These are phyloP conservation scores for Sinelater perroti DNA, from an alignment of 2,888 invertebrate genomes.

Conservation along the genomic window DNA sequence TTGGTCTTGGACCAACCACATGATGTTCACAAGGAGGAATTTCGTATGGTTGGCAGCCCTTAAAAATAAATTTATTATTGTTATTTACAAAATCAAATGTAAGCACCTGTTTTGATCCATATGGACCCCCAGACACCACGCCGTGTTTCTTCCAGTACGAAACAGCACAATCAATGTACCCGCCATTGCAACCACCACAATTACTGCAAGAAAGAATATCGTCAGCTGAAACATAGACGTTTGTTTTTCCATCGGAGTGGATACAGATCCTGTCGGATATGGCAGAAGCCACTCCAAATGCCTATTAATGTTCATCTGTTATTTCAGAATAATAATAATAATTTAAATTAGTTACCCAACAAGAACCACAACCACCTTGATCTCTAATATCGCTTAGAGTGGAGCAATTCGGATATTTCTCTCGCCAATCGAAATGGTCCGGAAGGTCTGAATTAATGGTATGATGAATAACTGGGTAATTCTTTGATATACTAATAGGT, in stretches of 20 bases:
- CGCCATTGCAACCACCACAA: slow-evolving; percentile 50
- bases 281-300: slow-evolving; percentile 86
- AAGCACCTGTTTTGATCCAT: slow-evolving; percentile 70
- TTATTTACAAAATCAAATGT: neutral
- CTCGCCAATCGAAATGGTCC: slow-evolving; percentile 81
- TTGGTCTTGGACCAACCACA: slow-evolving; percentile 77
- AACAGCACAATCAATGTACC: slow-evolving; percentile 73
- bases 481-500: slow-evolving; percentile 58
- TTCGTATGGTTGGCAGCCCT: slow-evolving; percentile 88
- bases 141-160: slow-evolving; percentile 84
- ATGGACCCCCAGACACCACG: slow-evolving; percentile 87
- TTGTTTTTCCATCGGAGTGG: slow-evolving; percentile 71
- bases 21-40: slow-evolving; percentile 89
- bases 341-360: slow-evolving; percentile 73
- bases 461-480: slow-evolving; percentile 51
- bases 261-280: slow-evolving; percentile 89
- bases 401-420: slow-evolving; percentile 85
- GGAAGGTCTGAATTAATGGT: slow-evolving; percentile 68
- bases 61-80: slow-evolving; percentile 4
- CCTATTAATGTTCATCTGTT: slow-evolving; percentile 60
- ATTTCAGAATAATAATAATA: neutral
- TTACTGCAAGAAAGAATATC: slow-evolving; percentile 81
- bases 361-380: slow-evolving; percentile 91
- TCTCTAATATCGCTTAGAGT: slow-evolving; percentile 84
- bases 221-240: slow-evolving; percentile 81